These are phyloP conservation scores for Phenganax marumi DNA, from an alignment of 92 coral and sea anemone genomes.

Conservation along the genomic window DNA sequence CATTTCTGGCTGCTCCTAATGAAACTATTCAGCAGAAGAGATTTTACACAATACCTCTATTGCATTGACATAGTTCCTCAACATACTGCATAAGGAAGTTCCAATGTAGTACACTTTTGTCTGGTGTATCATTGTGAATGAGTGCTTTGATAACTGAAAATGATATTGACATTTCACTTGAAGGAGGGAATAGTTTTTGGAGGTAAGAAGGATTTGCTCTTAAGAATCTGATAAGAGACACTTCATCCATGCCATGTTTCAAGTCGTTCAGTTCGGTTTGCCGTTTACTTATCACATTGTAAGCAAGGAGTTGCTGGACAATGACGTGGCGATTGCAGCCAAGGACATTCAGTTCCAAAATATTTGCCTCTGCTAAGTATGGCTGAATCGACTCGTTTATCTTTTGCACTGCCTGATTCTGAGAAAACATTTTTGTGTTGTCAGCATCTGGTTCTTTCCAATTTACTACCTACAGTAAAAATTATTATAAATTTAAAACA, in stretches of 20 bases:
- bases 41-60: background rate
- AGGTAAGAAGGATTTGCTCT: slow-evolving; percentile 41
- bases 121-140: slow-evolving; percentile 32
- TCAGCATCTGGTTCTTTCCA: slow-evolving; percentile 33
- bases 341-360: slow-evolving; percentile 4
- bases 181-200: slow-evolving; percentile 35
- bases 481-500: too few relatives aligned
- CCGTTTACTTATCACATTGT: slow-evolving; percentile 39
- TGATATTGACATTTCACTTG: slow-evolving; percentile 34
- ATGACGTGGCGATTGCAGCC: slow-evolving; percentile 31
- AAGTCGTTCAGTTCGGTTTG: slow-evolving; percentile 41
- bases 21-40: background rate
- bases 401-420: background rate
- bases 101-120: slow-evolving; percentile 32
- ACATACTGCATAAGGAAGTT: slow-evolving; percentile 20
- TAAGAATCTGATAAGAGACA: slow-evolving; percentile 32
- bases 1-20: background rate
- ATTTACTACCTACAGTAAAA: slow-evolving; percentile 31
- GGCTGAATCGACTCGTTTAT: slow-evolving; percentile 12
- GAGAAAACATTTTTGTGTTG: slow-evolving; percentile 32
- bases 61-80: background rate
- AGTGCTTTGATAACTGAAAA: slow-evolving; percentile 33
- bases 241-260: slow-evolving; percentile 43
- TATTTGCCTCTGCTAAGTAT: slow-evolving; percentile 1
- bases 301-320: slow-evolving; percentile 42